phyloP scores from a whole-genome alignment of 2,888 invertebrate species.

The Corbicula japonica region DNA sequence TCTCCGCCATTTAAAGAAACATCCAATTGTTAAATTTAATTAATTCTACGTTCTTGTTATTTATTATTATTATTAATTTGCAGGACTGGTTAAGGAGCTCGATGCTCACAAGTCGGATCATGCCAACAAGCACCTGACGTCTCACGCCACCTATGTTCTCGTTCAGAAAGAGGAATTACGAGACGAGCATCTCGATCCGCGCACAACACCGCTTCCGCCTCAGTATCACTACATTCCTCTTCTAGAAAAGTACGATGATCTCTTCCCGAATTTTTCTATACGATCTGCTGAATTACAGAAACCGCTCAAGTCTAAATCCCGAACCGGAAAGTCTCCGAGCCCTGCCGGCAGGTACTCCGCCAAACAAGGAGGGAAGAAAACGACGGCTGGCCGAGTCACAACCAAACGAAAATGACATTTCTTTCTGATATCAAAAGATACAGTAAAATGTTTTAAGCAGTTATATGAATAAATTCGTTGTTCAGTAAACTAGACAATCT shows the following conservation, averaged over 20 bases:
- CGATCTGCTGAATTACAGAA: conserved; percentile 79
- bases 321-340: conserved; percentile 81
- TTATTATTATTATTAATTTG: conserved; percentile 22
- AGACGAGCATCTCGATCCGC: conserved; percentile 61
- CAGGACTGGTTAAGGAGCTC: conserved; percentile 85
- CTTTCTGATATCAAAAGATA: too few relatives aligned
- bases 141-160: conserved; percentile 84
- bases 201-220: conserved; percentile 64
- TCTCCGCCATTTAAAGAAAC: too few relatives aligned
- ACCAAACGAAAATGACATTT: conserved; percentile 43
- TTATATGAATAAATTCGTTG: too few relatives aligned
- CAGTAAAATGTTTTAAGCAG: too few relatives aligned
- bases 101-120: conserved; percentile 83
- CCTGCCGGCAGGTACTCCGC: conserved; percentile 79
- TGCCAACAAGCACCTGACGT: conserved; percentile 83
- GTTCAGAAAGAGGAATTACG: conserved; percentile 81
- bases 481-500: too few relatives aligned
- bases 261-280: conserved; percentile 83
- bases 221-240: conserved; percentile 82
- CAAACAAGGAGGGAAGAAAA: conserved; percentile 53
- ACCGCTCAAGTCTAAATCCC: conserved; percentile 70
- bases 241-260: conserved; percentile 81
- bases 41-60: too few relatives aligned
- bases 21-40: too few relatives aligned
- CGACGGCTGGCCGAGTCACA: conserved; percentile 40